Evolutionary conservation across 2,797 vertebrate species (phyloP).

Genomic region (Selene dorsalis): DNA sequence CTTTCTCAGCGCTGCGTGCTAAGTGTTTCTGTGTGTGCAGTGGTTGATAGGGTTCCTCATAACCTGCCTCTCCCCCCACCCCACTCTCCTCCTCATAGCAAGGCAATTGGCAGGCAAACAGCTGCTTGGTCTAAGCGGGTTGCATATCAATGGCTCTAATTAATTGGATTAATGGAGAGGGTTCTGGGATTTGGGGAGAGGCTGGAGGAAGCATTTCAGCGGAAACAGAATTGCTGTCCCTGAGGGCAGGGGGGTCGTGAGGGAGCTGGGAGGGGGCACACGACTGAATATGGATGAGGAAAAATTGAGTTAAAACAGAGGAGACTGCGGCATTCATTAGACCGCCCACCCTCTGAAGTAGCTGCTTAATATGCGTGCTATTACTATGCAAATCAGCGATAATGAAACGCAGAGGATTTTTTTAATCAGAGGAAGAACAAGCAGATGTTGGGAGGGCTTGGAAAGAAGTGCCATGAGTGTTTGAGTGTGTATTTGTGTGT

Average conservation of each 20-base stretch:
- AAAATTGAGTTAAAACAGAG: conserved; percentile 98
- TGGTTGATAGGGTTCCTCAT: conserved; percentile 64
- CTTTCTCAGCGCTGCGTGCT: conserved; percentile 50
- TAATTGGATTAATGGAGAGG: conserved; percentile 99
- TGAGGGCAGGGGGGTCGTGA: conserved; percentile 83
- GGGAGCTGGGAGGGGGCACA: conserved; percentile 76
- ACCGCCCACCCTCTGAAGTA: conserved; percentile 97
- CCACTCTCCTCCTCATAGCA: conserved; percentile 44
- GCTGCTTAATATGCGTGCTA: conserved; percentile 98
- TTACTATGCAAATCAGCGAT: conserved; percentile 98
- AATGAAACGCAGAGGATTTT: conserved; percentile 89
- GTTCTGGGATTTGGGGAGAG: conserved; percentile 91
- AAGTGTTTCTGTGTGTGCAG: conserved; percentile 66
- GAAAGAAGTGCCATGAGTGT: conserved; percentile 66
- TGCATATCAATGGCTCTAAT: conserved; percentile 94
- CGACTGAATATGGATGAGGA: conserved; percentile 96
- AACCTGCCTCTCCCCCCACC: conserved; percentile 43
- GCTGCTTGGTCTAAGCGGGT: conserved; percentile 88
- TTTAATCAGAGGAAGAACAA: conserved; percentile 85
- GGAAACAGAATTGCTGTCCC: conserved; percentile 92
- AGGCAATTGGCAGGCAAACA: conserved; percentile 89
- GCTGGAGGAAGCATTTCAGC: conserved; percentile 90
- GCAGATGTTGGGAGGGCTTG: conserved; percentile 87
- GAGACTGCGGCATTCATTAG: conserved; percentile 96
- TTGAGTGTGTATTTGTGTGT: conserved; percentile 38